phyloP scores from a whole-genome alignment of 2,888 invertebrate species.

The Chironomus tentans region DNA sequence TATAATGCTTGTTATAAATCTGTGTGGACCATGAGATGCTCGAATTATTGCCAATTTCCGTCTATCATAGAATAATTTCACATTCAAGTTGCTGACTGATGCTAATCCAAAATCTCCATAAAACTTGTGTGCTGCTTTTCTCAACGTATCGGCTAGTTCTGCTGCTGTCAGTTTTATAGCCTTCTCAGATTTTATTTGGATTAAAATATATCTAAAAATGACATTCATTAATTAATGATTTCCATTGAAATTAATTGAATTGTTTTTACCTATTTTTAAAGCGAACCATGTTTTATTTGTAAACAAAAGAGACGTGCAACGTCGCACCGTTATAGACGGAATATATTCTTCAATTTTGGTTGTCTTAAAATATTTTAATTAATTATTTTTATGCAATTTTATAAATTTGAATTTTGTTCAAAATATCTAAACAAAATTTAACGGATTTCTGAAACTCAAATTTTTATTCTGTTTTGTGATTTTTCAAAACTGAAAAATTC shows the following conservation, averaged over 20 bases:
- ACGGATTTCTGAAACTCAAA: background rate
- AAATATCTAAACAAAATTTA: conserved; percentile 21
- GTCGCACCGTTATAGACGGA: background rate
- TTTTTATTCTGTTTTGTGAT: no score
- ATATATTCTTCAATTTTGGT: no score
- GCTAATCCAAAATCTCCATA: conserved; percentile 72
- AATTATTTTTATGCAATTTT: no score
- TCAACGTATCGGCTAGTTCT: conserved; percentile 3
- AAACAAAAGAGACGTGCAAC: background rate
- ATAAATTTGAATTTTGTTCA: background rate
- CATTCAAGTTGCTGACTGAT: conserved; percentile 56
- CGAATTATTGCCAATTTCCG: conserved; percentile 67
- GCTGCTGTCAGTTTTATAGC: background rate
- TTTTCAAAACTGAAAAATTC: no score
- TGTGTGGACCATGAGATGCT: conserved; percentile 65
- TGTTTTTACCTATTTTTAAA: conserved; percentile 52
- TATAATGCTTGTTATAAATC: conserved; percentile 56
- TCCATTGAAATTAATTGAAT: conserved; percentile 3
- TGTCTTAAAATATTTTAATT: no score
- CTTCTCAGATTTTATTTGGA: conserved; percentile 47
- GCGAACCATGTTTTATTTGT: conserved; percentile 47
- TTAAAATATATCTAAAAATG: conserved; percentile 53
- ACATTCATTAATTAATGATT: background rate
- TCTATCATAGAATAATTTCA: conserved; percentile 69
- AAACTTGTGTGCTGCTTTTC: conserved; percentile 47